phyloP scores from a whole-genome alignment of 2,888 invertebrate genomes.

The Lepeophtheirus nordmannii region DNA sequence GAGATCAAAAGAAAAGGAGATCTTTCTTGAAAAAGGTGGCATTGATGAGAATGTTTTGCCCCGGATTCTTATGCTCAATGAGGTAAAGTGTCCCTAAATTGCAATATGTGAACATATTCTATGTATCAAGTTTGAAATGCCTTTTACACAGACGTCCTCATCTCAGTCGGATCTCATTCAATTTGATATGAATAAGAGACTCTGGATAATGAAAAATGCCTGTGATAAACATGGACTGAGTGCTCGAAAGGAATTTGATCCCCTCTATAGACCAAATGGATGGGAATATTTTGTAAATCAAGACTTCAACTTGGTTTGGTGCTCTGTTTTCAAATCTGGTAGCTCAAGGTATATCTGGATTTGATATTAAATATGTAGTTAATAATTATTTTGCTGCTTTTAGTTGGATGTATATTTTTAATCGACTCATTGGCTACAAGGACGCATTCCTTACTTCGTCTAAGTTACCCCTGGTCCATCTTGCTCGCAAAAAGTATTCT shows the following conservation, averaged over 20 bases:
- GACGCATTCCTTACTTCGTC: neutral
- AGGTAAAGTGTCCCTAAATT: neutral
- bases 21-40: neutral
- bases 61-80: neutral
- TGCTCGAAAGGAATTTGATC: neutral
- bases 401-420: constrained; percentile 16
- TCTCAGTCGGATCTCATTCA: neutral
- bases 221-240: constrained; percentile 1
- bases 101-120: no score
- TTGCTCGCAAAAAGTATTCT: neutral
- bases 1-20: neutral
- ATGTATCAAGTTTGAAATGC: no score
- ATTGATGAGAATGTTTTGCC: neutral
- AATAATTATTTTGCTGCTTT: neutral
- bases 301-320: neutral
- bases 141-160: no score
- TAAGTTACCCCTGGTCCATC: neutral
- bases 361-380: neutral
- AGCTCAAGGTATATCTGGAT: constrained; percentile 1
- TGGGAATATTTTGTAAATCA: constrained; percentile 4
- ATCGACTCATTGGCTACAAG: neutral
- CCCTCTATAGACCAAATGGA: neutral
- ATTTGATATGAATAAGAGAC: neutral
- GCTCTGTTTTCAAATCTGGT: constrained; percentile 14
- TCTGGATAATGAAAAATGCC: neutral